phyloP scores from a whole-genome alignment of 1,140 invertebrate species.

The fruit fly (Drosophila melanogaster) region Release_6_plus_ISO1_MT NT_033777.3:27019001-27019500 shows the following conservation, averaged over 20 bases:
- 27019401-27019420: slow-evolving; percentile 56
- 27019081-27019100: slow-evolving; percentile 59
- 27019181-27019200: slow-evolving; percentile 67
- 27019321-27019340: slow-evolving; percentile 60
- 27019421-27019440: slow-evolving; percentile 31
- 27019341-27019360: slow-evolving; percentile 25
- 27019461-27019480: slow-evolving; percentile 65
- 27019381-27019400: slow-evolving; percentile 62
- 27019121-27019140: slow-evolving; percentile 85
- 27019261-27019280: slow-evolving; percentile 85
- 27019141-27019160: slow-evolving; percentile 65
- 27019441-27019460: slow-evolving; percentile 39
- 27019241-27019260: slow-evolving; percentile 84
- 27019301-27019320: slow-evolving; percentile 84
- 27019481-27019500: slow-evolving; percentile 50
- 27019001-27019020: slow-evolving; percentile 82
- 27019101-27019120: slow-evolving; percentile 85
- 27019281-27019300: slow-evolving; percentile 86
- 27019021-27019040: slow-evolving; percentile 59
- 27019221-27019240: slow-evolving; percentile 85
- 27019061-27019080: slow-evolving; percentile 84
- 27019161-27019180: slow-evolving; percentile 68
- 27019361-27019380: slow-evolving; percentile 74
- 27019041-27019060: slow-evolving; percentile 84
- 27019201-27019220: slow-evolving; percentile 78